These are phyloP conservation scores for Tipula helvola DNA, from an alignment of 2,888 invertebrate species.

Conservation along the genomic window DNA sequence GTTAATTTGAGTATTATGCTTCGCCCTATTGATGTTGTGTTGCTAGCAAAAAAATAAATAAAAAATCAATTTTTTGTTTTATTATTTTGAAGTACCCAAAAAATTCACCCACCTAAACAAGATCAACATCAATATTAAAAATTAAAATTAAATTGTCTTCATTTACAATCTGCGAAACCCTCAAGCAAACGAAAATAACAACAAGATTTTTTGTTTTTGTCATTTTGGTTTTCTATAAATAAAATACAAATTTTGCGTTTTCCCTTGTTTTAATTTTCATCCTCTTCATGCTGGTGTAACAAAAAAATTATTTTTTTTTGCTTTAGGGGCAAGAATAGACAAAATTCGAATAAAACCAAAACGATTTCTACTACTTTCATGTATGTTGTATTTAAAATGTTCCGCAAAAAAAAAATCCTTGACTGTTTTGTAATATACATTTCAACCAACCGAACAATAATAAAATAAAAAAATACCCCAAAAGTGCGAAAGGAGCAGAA, in stretches of 20 bases:
- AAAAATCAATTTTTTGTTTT: not conserved
- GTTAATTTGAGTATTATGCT: not conserved
- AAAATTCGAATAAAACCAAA: not conserved
- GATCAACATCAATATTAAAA: conserved; percentile 4
- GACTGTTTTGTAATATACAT: not conserved
- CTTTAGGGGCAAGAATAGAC: not conserved
- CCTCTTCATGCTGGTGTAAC: not conserved
- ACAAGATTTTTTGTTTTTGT: not conserved
- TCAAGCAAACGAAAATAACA: not conserved
- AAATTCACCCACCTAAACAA: not conserved
- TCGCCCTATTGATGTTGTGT: not conserved
- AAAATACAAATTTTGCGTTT: not conserved
- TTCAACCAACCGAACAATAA: not conserved
- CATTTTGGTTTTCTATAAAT: not conserved
- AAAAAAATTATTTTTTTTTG: not conserved
- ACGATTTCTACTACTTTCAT: not conserved
- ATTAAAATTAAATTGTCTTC: conserved; percentile 4
- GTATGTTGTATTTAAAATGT: not conserved
- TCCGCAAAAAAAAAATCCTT: not conserved
- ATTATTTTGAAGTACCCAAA: not conserved
- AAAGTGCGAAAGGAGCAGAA: not conserved
- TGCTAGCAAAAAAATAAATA: not conserved
- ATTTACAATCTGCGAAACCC: not conserved
- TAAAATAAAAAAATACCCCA: not conserved
- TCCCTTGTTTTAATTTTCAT: not conserved